Evolutionary conservation across 2,113 vertebrate species (phyloP).

Genomic region (Phocoena sinus): DNA sequence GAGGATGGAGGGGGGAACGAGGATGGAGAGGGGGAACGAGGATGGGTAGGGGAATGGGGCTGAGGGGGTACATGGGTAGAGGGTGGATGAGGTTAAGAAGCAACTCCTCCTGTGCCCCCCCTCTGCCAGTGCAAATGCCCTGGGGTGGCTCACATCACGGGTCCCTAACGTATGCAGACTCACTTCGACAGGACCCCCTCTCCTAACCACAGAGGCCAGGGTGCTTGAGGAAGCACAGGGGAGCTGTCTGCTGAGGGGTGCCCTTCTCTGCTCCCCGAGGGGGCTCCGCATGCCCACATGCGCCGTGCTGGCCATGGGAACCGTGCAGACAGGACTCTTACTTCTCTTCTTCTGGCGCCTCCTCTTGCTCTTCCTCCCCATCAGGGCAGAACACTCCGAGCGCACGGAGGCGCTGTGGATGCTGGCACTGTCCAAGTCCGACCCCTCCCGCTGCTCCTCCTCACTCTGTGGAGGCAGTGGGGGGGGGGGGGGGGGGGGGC

Average conservation of each 20-base stretch:
- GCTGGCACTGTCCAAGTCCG: slow-evolving; percentile 95
- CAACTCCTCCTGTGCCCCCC: neutral
- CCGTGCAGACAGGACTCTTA: slow-evolving; percentile 68
- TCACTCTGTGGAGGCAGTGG: slow-evolving; percentile 85
- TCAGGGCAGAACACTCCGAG: slow-evolving; percentile 87
- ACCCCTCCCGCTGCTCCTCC: slow-evolving; percentile 96
- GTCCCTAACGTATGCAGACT: neutral
- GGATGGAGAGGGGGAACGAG: neutral
- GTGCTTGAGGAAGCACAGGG: neutral
- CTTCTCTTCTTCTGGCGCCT: slow-evolving; percentile 95
- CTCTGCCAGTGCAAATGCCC: neutral
- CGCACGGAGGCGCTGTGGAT: slow-evolving; percentile 95
- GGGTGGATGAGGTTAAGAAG: neutral
- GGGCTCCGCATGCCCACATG: slow-evolving; percentile 67
- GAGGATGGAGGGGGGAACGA: neutral
- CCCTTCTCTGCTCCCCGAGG: slow-evolving; percentile 82
- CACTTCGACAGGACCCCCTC: neutral
- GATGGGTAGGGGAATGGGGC: accelerated
- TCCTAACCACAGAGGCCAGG: neutral
- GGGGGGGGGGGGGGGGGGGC: too few relatives aligned
- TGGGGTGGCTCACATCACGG: neutral
- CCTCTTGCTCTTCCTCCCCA: slow-evolving; percentile 91
- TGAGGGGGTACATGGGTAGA: neutral
- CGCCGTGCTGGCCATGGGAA: accelerated
- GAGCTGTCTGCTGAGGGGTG: neutral